A percentile compares a stretch with the other conserved stretches of the same genome.
These are phyloP conservation scores for Collichthys lucidus DNA, from an alignment of 2,113 vertebrate species.

Conservation along the genomic window DNA sequence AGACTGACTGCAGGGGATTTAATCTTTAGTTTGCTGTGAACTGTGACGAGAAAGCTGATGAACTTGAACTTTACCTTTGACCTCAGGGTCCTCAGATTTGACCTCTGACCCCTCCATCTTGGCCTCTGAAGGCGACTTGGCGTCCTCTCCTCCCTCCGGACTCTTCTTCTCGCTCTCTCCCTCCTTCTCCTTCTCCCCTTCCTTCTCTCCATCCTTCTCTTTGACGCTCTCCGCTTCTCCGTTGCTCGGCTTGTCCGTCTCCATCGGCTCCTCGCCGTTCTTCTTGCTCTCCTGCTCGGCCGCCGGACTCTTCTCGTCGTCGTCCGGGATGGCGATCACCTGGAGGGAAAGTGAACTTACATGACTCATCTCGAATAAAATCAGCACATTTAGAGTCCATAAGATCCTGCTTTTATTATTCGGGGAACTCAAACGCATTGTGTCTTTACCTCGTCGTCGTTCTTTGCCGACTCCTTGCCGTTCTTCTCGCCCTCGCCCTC, in stretches of 20 bases:
- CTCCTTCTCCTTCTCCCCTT: slow-evolving; percentile 63
- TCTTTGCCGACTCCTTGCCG: slow-evolving; percentile 72
- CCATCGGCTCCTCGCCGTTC: slow-evolving; percentile 66
- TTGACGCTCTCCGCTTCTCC: slow-evolving; percentile 77
- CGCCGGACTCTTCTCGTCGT: slow-evolving; percentile 76
- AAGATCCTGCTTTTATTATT: neutral
- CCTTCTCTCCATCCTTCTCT: slow-evolving; percentile 76
- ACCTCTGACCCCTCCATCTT: slow-evolving; percentile 79
- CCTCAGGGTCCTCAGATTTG: slow-evolving; percentile 87
- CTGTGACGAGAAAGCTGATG: no score
- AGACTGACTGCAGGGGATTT: no score
- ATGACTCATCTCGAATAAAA: neutral
- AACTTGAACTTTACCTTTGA: slow-evolving; percentile 79
- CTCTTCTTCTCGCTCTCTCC: slow-evolving; percentile 65
- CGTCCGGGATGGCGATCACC: slow-evolving; percentile 84
- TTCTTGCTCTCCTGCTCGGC: slow-evolving; percentile 78
- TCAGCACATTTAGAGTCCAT: neutral
- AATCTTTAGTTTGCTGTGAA: no score
- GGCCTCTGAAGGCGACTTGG: slow-evolving; percentile 57
- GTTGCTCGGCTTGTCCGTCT: slow-evolving; percentile 87
- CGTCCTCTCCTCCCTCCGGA: slow-evolving; percentile 59
- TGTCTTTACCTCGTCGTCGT: slow-evolving; percentile 70
- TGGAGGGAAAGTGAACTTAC: slow-evolving; percentile 32
- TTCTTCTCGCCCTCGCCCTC: slow-evolving; percentile 80
- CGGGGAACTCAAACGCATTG: neutral